Evolutionary conservation across 2,888 invertebrate genomes (phyloP).

Genomic region (Sminthurides aquaticus): DNA sequence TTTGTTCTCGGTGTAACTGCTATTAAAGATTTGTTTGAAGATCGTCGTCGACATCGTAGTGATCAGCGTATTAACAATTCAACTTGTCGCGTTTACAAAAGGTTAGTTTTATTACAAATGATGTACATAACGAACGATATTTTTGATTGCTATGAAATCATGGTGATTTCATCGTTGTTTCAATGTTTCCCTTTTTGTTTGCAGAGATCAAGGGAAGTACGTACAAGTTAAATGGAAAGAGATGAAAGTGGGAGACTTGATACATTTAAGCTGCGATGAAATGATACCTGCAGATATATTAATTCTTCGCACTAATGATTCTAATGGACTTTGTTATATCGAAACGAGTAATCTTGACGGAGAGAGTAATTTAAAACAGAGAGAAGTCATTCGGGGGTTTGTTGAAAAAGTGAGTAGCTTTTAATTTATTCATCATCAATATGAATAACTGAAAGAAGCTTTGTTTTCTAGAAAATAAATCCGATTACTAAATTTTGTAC

Average conservation of each 20-base stretch:
- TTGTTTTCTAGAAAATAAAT: too few relatives aligned
- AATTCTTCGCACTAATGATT: slow-evolving; percentile 77
- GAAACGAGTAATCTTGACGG: slow-evolving; percentile 96
- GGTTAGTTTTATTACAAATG: slow-evolving; percentile 56
- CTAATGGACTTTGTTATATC: slow-evolving; percentile 80
- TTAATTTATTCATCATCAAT: too few relatives aligned
- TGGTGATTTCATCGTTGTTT: too few relatives aligned
- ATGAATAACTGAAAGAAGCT: too few relatives aligned
- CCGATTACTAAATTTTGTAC: not conserved
- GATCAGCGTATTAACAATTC: slow-evolving; percentile 91
- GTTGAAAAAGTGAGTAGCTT: slow-evolving; percentile 56
- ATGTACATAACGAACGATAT: not conserved
- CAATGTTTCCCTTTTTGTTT: slow-evolving; percentile 43
- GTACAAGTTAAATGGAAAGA: slow-evolving; percentile 82
- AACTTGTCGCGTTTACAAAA: slow-evolving; percentile 81
- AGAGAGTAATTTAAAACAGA: slow-evolving; percentile 89
- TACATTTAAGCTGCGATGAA: slow-evolving; percentile 93
- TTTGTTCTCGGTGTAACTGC: slow-evolving; percentile 92
- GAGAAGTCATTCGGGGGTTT: slow-evolving; percentile 73
- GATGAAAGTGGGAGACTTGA: slow-evolving; percentile 83
- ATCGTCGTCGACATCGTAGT: slow-evolving; percentile 76
- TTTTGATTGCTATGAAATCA: too few relatives aligned
- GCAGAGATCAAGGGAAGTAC: slow-evolving; percentile 71
- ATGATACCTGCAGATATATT: slow-evolving; percentile 92
- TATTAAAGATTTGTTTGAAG: slow-evolving; percentile 90